Conservation (phyloP, 2,888 invertebrate genomes). For the Cantharis lateralis region DNA sequence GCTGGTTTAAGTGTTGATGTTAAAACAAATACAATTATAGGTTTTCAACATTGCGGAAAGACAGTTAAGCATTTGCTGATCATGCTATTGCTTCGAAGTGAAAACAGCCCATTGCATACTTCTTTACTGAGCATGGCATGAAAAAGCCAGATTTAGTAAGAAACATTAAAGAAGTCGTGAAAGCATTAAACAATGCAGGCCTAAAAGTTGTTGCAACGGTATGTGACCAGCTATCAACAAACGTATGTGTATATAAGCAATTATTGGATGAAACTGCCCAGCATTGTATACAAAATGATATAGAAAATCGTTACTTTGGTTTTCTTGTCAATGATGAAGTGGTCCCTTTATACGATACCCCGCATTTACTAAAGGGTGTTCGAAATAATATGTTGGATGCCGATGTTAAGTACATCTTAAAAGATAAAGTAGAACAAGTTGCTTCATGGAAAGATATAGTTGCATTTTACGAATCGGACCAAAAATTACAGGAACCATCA, state of each 20-base stretch:
- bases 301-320: too few species aligned
- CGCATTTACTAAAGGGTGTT: too few species aligned
- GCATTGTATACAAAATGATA: too few species aligned
- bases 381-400: too few species aligned
- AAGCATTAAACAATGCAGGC: not conserved
- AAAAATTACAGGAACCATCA: too few species aligned
- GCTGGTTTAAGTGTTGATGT: not conserved
- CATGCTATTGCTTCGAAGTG: conserved; percentile 30
- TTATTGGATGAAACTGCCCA: not conserved
- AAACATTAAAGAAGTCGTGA: conserved; percentile 3
- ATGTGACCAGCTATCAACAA: conserved; percentile 2
- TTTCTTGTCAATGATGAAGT: too few species aligned
- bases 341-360: too few species aligned
- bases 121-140: conserved; percentile 5
- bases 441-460: too few species aligned
- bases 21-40: not conserved
- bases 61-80: conserved; percentile 32
- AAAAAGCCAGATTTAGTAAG: not conserved
- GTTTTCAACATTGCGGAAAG: conserved; percentile 24
- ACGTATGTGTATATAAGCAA: not conserved
- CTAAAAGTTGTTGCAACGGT: conserved; percentile 7
- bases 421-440: too few species aligned
- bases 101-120: conserved; percentile 13
- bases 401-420: too few species aligned
- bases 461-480: too few species aligned